These are phyloP conservation scores for Lepidurus couesii DNA, from an alignment of 1,140 invertebrate species.

Conservation along the genomic window DNA sequence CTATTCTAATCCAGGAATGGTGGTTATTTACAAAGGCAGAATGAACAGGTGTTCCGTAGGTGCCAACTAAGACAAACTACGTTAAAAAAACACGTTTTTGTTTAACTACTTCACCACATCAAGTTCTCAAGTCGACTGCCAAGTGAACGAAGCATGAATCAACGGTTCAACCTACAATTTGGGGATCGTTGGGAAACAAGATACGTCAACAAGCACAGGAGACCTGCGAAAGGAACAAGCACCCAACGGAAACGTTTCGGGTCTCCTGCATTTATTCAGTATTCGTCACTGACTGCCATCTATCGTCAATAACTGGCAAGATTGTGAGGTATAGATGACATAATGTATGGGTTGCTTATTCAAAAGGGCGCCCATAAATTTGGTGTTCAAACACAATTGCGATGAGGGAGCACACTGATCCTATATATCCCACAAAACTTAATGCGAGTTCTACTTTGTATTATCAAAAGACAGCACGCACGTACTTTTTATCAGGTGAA, in stretches of 20 bases:
- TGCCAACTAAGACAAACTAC: slow-evolving; percentile 1
- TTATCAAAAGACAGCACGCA: slow-evolving; percentile 14
- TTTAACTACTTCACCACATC: background rate
- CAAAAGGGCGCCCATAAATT: background rate
- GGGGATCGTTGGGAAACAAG: slow-evolving; percentile 10
- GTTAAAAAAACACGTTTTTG: background rate
- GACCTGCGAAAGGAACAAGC: background rate
- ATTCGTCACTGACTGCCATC: background rate
- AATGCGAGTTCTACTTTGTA: background rate
- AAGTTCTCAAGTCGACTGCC: background rate
- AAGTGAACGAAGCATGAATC: background rate
- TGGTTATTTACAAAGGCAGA: background rate
- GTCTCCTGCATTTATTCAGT: background rate
- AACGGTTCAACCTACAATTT: slow-evolving; percentile 4
- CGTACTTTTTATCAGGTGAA: slow-evolving; percentile 10
- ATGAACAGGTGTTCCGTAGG: background rate
- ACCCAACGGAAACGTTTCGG: background rate
- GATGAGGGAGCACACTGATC: background rate
- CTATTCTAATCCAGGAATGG: background rate
- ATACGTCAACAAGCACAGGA: background rate
- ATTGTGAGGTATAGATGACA: too few relatives aligned
- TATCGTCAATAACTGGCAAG: background rate
- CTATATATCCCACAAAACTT: background rate
- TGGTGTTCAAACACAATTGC: too few relatives aligned
- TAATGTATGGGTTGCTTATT: background rate